Evolutionary conservation across 1,140 invertebrate species (phyloP).

Genomic region (Drosophila gunungcola): DNA sequence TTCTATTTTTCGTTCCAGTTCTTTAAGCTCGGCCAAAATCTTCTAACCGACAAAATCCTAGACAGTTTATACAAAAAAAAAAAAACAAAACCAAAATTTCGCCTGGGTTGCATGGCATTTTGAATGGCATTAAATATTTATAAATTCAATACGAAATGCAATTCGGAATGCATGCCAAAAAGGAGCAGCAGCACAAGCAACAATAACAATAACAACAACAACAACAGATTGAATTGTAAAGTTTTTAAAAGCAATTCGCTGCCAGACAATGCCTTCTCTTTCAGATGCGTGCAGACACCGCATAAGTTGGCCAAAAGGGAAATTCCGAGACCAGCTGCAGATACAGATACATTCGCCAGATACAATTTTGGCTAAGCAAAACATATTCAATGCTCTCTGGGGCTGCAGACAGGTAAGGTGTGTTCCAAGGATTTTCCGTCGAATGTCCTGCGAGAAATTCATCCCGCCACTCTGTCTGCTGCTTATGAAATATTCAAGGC

Average conservation of each 20-base stretch:
- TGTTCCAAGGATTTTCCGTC: constrained; percentile 1
- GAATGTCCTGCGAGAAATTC: constrained; percentile 28
- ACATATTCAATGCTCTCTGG: constrained; percentile 33
- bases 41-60: constrained; percentile 52
- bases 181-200: constrained; percentile 9
- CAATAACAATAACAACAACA: constrained; percentile 17
- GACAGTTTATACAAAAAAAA: constrained; percentile 53
- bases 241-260: constrained; percentile 68
- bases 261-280: constrained; percentile 63
- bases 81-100: constrained; percentile 50
- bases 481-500: constrained; percentile 75
- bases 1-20: constrained; percentile 7
- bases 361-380: constrained; percentile 48
- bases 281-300: constrained; percentile 1
- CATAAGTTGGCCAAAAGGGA: constrained; percentile 20
- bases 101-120: constrained; percentile 76
- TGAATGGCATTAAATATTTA: constrained; percentile 84
- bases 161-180: constrained; percentile 80
- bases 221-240: constrained; percentile 78
- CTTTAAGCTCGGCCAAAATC: constrained; percentile 34
- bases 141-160: constrained; percentile 84
- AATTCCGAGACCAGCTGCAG: constrained; percentile 36
- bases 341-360: constrained; percentile 33
- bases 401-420: constrained; percentile 1
- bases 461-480: constrained; percentile 27